Evolutionary conservation across 2,113 vertebrate species (phyloP).

Genomic region (Lanius collurio): DNA sequence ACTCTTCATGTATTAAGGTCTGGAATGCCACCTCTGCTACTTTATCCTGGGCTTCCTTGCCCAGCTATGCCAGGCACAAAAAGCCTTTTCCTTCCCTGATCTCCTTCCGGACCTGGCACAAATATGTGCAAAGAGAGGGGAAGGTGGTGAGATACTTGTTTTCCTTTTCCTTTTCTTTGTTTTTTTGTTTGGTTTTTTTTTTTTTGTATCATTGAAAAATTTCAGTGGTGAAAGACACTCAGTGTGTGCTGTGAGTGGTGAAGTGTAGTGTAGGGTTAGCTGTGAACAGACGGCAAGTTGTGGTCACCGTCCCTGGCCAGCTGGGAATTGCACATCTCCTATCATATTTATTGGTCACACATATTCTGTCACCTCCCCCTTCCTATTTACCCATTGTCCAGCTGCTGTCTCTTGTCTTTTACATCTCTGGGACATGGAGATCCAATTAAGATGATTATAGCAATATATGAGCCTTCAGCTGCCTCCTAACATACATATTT

Average conservation of each 20-base stretch:
- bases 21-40: slow-evolving; percentile 26
- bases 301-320: not conserved
- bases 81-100: not conserved
- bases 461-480: not conserved
- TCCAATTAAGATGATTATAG: slow-evolving; percentile 6
- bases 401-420: not conserved
- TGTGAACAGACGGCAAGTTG: not conserved
- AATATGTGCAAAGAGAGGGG: not conserved
- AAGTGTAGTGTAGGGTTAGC: not conserved
- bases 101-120: not conserved
- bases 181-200: not conserved
- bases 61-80: not conserved
- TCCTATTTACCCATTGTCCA: not conserved
- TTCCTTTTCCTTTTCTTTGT: not conserved
- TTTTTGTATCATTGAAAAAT: not conserved
- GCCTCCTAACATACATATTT: not conserved
- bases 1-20: fast-evolving
- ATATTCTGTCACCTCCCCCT: not conserved
- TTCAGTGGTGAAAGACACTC: not conserved
- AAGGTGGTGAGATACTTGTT: not conserved
- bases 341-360: not conserved
- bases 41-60: slow-evolving; percentile 12
- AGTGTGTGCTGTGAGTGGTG: not conserved
- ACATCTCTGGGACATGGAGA: not conserved
- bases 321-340: slow-evolving; percentile 4